Base-by-base conservation (phyloP, 2,888 invertebrate species). In the Balanococcus diminutus region DNA sequence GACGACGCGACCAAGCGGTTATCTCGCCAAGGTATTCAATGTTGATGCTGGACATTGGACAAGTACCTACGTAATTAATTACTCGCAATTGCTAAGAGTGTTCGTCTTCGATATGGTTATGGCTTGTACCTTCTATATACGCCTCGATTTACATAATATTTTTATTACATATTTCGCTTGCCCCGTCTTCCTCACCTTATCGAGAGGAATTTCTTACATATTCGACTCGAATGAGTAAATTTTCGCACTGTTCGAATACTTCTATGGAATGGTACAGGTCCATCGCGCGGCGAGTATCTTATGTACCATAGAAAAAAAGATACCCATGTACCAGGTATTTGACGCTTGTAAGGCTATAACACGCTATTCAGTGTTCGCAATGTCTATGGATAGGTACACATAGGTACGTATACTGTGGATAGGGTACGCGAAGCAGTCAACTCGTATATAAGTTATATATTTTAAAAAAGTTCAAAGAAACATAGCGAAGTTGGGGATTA, bases 401-500 rank as follows among this genome's bases (percentile, higher is more conserved):
- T n/a, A 42, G 42, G 14, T 42, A 42, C n/a, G 46, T 46, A 51
- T 51, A 36, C 51, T 19, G 3, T 51, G 14, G 4, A 51, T 3
- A n/a, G n/a, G n/a, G 4, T 51, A 72, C 72, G 36, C 36, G 19
- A 79, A 79, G 75, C 67, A 67, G 67, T 67, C 75, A 36, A 79
- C 31, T 79, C 2, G 75, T 79, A 79, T 36, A 36, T 79, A 28
- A 56, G 56, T 56, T 56, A 56, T 56, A 79, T 8, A 61, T 61
- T 32, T 79, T 28, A 79, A 79, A 32, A 32, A 39, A 82, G 82
- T 36, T 28, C 46, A 82, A 56, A 61, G 83, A 83, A 83, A 79
- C 31, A 61, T 25, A 36, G 36, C 51, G 31, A 83, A 83, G 83
- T 83, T 83, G 14, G 81, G 81, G 42, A 61, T 61, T 83, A 83